Percentiles rank a stretch among this genome's conserved stretches.
Evolutionary conservation across 2,888 invertebrate species (phyloP).

Genomic region (Caenorhabditis becei): DNA sequence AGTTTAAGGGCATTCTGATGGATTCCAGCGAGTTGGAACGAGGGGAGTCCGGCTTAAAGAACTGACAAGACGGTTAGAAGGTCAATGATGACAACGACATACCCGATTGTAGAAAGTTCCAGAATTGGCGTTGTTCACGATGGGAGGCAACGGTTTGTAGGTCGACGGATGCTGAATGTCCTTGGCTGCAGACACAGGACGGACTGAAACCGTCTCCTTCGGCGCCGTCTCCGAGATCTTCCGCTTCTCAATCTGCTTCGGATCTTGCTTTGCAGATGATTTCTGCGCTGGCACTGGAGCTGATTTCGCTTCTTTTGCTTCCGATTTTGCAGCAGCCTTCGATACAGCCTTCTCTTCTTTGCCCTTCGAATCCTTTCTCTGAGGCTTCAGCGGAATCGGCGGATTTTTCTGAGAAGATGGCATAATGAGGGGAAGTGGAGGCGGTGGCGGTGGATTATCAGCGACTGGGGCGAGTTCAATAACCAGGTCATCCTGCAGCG

Average conservation of each 20-base stretch:
- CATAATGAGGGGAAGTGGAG: constrained; percentile 3
- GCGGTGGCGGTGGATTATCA: constrained; percentile 12
- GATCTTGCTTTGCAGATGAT: background rate
- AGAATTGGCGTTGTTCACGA: constrained; percentile 21
- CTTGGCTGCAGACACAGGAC: constrained; percentile 30
- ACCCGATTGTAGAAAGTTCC: constrained; percentile 14
- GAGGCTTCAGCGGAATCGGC: background rate
- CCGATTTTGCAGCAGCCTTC: background rate
- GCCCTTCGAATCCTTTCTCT: background rate
- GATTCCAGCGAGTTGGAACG: constrained; percentile 28
- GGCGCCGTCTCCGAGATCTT: background rate
- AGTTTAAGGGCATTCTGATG: constrained; percentile 27
- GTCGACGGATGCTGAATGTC: constrained; percentile 32
- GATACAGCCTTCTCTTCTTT: no score
- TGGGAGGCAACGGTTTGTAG: constrained; percentile 7
- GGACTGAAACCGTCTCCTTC: constrained; percentile 7
- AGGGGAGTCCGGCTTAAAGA: constrained; percentile 37
- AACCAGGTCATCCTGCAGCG: constrained; percentile 14
- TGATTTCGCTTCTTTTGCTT: background rate
- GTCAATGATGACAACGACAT: background rate
- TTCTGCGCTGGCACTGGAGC: background rate
- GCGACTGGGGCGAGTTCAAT: constrained; percentile 6
- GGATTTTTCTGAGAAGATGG: background rate
- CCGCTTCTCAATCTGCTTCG: background rate
- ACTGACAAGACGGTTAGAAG: background rate